These are phyloP conservation scores for Hypomecis atomaria DNA, from an alignment of 2,888 invertebrate genomes.

Conservation along the genomic window DNA sequence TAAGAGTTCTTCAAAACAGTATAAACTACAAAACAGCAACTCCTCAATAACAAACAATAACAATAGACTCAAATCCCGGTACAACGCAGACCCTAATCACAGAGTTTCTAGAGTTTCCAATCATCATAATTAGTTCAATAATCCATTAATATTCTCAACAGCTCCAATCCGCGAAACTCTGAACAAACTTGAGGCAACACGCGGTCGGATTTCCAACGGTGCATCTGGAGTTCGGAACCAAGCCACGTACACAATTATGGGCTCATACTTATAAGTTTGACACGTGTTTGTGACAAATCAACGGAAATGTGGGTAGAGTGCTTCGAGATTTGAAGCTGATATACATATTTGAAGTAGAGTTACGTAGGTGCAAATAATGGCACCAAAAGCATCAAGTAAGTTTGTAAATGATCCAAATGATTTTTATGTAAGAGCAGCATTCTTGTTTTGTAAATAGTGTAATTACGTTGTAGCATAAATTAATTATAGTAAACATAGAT, in stretches of 20 bases:
- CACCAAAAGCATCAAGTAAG: too few species aligned
- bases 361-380: too few species aligned
- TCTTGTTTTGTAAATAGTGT: too few species aligned
- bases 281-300: constrained; percentile 32
- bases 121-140: constrained; percentile 40
- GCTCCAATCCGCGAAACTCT: constrained; percentile 47
- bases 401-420: too few species aligned
- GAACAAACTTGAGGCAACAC: constrained; percentile 44
- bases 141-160: constrained; percentile 43
- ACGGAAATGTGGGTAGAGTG: constrained; percentile 6
- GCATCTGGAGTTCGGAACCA: constrained; percentile 51
- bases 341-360: too few species aligned
- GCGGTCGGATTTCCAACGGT: constrained; percentile 44
- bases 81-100: constrained; percentile 15
- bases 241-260: constrained; percentile 65
- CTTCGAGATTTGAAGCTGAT: too few species aligned
- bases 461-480: too few species aligned
- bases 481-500: too few species aligned
- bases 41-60: constrained; percentile 8
- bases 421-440: too few species aligned
- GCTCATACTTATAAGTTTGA: constrained; percentile 27
- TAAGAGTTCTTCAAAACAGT: too few species aligned
- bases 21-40: neutral
- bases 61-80: constrained; percentile 15
- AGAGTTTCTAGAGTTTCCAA: constrained; percentile 26